Evolutionary conservation across 2,113 vertebrate genomes (phyloP), one percentile per base, ranked within the genome.

Genomic region (Piaya cayana): DNA sequence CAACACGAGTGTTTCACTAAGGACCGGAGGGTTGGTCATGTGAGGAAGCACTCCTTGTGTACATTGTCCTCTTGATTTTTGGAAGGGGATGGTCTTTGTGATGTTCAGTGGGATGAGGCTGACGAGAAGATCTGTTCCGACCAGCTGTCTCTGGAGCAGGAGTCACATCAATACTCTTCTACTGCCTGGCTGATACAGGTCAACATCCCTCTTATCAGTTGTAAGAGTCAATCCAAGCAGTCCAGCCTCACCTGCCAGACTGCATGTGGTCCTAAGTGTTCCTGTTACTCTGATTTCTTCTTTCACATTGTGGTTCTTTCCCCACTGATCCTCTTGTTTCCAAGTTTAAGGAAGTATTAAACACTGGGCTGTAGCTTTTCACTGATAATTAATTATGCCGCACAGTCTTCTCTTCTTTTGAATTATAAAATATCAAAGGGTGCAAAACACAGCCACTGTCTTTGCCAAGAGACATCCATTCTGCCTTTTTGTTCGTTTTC

Each of bases 81-180:
- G 58, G 65, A 64, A 87, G n/a, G 36, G 8, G 6, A 25, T 0
- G 0, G 55, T 58, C 37, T 6, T 5, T 0, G 0, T 3, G 7
- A 86, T 49, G 19, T 19, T 82, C 18, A 50, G 74, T 2, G 15
- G 34, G 52, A 55, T 53, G 39, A 20, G 32, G 26, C 37, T 82
- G 55, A 6, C 1, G 3, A 79, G 65, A 26, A 89, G 6, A 50
- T 15, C 39, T 81, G 42, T 25, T 7, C 36, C 0, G 3, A n/a
- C 11, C 20, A 43, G 22, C 53, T 67, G 9, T 45, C 37, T 56
- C 68, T 65, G 75, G 32, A 90, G 17, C 53, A 79, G 39, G 42
- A 74, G 42, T 25, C 4, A 0, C 29, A 49, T 39, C 37, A 45
- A 29, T 1, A 16, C 27, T 80, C 39, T 69, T 55, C 32, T 65